Base-by-base conservation (phyloP, 2,888 invertebrate species). In the Cosmia trapezina region DNA sequence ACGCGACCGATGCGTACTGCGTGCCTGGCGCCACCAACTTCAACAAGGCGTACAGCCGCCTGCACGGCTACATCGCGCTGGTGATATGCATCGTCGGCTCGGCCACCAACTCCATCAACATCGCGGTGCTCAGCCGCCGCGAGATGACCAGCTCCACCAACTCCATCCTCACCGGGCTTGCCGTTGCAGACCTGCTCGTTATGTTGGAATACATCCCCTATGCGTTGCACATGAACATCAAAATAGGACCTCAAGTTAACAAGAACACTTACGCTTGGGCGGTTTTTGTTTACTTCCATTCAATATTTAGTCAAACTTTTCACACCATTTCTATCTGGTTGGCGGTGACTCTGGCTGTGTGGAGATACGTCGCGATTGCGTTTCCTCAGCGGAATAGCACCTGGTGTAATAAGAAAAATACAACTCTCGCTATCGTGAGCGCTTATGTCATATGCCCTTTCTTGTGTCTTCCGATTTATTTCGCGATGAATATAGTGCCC, bases 191-290 rank as follows among this genome's bases (percentile, higher is more conserved):
- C 92, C 97, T 99, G 49, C 96, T 99, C n/a, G 99, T 99, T 22
- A 99, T 99, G 98, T 96, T 99, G 87, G 98, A 98, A 88, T 99
- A 99, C 93, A 98, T 99, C 81, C 99, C 99, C 0, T 99, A 98
- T 91, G 98, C 98, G 4, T 97, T 98, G 69, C 98, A 98, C 91
- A 97, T 97, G 92, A 98, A 98, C 88, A 97, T 98, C 76, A 97
- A 97, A 83, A 96, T 96, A 8, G 96, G 96, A 56, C 96, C 95
- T 12, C 95, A 95, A 91, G 91, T 96, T 80, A 96, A 96, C 86
- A 95, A 95, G 82, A 96, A 95, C 86, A 95, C 95, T 0, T 98
- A 98, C 92, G 96, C 97, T 4, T 98, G 98, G 98, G 97, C 98
- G 0, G 97, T 98, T 37, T 98, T 98, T 92, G 98, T 98, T n/a